Evolutionary conservation across 2,113 vertebrate species (phyloP).

Genomic region (Potamarius usumacintae): DNA sequence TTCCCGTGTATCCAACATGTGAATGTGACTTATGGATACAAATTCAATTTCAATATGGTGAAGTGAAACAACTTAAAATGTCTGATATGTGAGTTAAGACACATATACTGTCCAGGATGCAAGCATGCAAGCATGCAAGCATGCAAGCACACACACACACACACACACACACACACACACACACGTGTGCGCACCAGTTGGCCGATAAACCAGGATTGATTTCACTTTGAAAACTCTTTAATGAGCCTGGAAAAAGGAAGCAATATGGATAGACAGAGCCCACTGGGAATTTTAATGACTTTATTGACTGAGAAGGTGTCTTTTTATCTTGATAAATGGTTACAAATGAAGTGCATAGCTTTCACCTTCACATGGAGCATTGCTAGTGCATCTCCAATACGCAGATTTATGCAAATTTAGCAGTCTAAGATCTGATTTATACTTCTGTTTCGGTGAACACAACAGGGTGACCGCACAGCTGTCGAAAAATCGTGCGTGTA

Average conservation of each 20-base stretch:
- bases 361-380: conserved; percentile 46
- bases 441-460: not conserved
- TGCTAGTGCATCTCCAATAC: conserved; percentile 6
- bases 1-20: not conserved
- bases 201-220: conserved; percentile 57
- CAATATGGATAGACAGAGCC: conserved; percentile 54
- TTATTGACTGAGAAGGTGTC: conserved; percentile 59
- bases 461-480: not conserved
- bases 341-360: conserved; percentile 38
- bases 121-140: not conserved
- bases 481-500: not conserved
- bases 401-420: conserved; percentile 10
- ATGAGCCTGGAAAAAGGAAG: conserved; percentile 56
- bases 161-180: conserved; percentile 3
- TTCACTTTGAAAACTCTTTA: conserved; percentile 60
- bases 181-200: not conserved
- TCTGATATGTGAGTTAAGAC: not conserved
- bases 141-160: not conserved
- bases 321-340: conserved; percentile 56
- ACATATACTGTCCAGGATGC: not conserved
- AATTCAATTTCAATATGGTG: not conserved
- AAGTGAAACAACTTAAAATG: not conserved
- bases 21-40: not conserved
- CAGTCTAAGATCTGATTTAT: not conserved
- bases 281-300: conserved; percentile 58